These are phyloP conservation scores for Siderastrea siderea DNA, from an alignment of 92 coral and sea anemone species.

Conservation along the genomic window DNA sequence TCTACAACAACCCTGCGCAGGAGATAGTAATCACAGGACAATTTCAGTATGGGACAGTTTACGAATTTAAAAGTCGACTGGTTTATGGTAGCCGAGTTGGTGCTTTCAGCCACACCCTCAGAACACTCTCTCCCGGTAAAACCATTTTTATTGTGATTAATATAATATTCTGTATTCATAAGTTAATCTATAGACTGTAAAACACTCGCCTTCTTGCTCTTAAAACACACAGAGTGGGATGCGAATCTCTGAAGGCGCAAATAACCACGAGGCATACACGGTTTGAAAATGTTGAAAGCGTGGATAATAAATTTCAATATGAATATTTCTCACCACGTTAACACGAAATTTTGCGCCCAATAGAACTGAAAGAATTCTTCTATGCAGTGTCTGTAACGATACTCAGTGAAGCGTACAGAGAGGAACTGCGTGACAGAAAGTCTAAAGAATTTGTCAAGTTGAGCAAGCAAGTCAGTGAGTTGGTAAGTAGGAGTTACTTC, in stretches of 20 bases:
- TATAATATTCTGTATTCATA: too few relatives aligned
- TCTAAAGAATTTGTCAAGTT: conserved; percentile 5
- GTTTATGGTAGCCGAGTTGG: neutral
- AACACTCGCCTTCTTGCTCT: too few relatives aligned
- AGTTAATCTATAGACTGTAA: too few relatives aligned
- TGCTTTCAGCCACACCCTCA: neutral
- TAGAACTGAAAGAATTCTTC: neutral
- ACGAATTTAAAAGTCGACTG: conserved; percentile 12
- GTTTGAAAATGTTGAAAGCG: too few relatives aligned
- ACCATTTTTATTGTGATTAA: too few relatives aligned
- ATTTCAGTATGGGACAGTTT: conserved; percentile 15
- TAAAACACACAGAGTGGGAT: too few relatives aligned
- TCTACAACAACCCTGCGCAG: conserved; percentile 1
- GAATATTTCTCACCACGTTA: too few relatives aligned
- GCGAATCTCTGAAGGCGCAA: too few relatives aligned
- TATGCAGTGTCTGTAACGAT: neutral
- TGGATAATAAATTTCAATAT: too few relatives aligned
- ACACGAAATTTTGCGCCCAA: neutral
- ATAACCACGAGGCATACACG: too few relatives aligned
- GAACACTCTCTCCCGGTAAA: conserved; percentile 21
- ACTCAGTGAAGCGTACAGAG: neutral
- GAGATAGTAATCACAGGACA: neutral
- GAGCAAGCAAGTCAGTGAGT: neutral
- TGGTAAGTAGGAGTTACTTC: neutral
- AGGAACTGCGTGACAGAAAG: neutral